Base-by-base conservation (phyloP, 92 coral and sea anemone genomes). In the Epizoanthus rinbou region DNA sequence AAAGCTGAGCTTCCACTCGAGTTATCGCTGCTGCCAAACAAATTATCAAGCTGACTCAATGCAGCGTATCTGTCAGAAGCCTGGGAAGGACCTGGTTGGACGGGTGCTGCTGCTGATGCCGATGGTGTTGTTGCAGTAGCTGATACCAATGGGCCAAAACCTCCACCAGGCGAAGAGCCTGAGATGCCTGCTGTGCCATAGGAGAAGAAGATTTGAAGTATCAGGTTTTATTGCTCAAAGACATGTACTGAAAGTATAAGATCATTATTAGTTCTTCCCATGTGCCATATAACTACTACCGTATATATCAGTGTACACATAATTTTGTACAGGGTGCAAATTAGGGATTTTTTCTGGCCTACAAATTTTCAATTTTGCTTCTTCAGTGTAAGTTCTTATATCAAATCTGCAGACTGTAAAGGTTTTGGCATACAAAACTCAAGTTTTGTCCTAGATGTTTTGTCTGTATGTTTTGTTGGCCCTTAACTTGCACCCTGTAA, bases 101-200 rank as follows among this genome's bases (percentile, higher is more conserved):
- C 41, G 18, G 94, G 82, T 41, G 84, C 80, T 8, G 90, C 50
- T 16, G 92, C 67, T 33, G 88, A 76, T 45, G 81, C 91, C 5
- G 82, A 78, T 43, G 71, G 82, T 41, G 71, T 62, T 41, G 82
- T 78, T 24, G 84, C 68, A 50, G 98, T 73, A 0, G 99, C 94
- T 67, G 98, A 97, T 16, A 97, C 98, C 87, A 97, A 43, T 33
- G 99, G 99, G 43, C 99, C 99, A 89, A 94, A 97, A 11, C 95
- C 95, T 35, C 94, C 79, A n/a, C 80, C 35, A 24, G 53, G 80
- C 71, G 89, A 57, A 28, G 89, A 57, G 41, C 90, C 87, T 14
- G 90, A 59, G 73, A 91, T 59, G 45, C 93, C 80, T 43, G 80
- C 74, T 92, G 64, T 11, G 53, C 31, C 22, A 47, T 31, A 60